Base-by-base conservation (phyloP, 2,113 vertebrate genomes). In the Archocentrus centrarchus region DNA sequence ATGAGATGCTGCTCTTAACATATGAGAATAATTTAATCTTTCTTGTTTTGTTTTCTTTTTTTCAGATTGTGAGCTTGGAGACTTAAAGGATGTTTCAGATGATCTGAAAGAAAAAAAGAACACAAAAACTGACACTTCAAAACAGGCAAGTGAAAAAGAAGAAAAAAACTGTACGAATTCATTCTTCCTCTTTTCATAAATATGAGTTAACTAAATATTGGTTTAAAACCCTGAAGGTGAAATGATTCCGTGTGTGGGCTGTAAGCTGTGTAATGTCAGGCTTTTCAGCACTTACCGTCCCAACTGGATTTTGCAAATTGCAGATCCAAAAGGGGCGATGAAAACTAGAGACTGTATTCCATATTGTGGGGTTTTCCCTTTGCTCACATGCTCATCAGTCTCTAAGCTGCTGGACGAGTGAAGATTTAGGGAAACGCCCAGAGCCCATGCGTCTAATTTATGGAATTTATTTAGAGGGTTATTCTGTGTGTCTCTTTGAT, bases 21-120 rank as follows among this genome's bases (percentile, higher is more conserved):
- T 14, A 35, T 0, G 6, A 73, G 47, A 35, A 73, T 39, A 30
- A 66, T 22, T 22, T 2, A 5, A 20, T 17, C 14, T 7, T 35
- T 35, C 2, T 6, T 7, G 6, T 35, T 35, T 55, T 35, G 22
- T 22, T 8, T 30, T 39, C 73, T 5, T 82, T 11, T 55, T 63
- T 68, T 9, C 79, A 99, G 98, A 99, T 90, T 99, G 97, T 90
- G 96, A 98, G 91, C 95, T 99, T 81, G 94, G 96, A 41, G 96
- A 97, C 79, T 96, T 99, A 68, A 97, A 94, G 86, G 97, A 98
- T 68, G 95, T 96, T 81, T 94, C 96, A 17, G 98, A 98, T 62
- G 97, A 98, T 0, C 92, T 96, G 0, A 97, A 95, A 59, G 95
- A 96, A 66, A 96, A 96, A 61, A 89, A 93, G 1, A 85, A 89